Evolutionary conservation across 1,140 invertebrate genomes (phyloP).

Genomic region (Calliphora vicina): DNA sequence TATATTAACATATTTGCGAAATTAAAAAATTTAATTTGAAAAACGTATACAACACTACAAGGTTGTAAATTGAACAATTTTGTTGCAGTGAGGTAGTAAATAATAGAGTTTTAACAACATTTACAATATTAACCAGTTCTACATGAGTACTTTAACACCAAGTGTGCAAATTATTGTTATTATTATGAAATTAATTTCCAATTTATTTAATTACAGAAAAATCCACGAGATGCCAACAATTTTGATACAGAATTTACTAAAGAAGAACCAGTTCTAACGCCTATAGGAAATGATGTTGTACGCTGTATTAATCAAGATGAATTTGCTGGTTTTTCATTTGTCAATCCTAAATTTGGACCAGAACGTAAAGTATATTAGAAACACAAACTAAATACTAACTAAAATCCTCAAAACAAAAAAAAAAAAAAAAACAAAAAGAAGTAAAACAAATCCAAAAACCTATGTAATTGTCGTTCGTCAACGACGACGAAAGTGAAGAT

Average conservation of each 20-base stretch:
- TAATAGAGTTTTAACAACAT: no score
- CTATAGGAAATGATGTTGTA: slow-evolving; percentile 88
- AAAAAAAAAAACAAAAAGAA: not conserved
- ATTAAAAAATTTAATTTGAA: no score
- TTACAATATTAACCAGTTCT: no score
- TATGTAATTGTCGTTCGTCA: not conserved
- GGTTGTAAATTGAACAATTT: no score
- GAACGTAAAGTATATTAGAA: slow-evolving; percentile 65
- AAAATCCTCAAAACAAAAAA: not conserved
- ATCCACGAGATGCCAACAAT: slow-evolving; percentile 95
- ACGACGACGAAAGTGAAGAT: not conserved
- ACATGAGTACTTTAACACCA: no score
- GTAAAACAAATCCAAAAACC: not conserved
- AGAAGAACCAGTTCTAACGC: slow-evolving; percentile 95
- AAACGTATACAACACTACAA: no score
- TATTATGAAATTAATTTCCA: not conserved
- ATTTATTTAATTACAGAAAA: slow-evolving; percentile 78
- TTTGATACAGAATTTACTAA: slow-evolving; percentile 99
- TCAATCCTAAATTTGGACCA: slow-evolving; percentile 91
- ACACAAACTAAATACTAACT: not conserved
- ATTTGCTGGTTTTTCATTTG: slow-evolving; percentile 96
- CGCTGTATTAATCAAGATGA: slow-evolving; percentile 95
- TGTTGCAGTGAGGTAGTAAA: no score
- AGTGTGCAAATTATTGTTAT: no score
- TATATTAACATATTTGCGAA: no score